Conservation (phyloP, 2,888 invertebrate species). For the Caenorhabditis sulstoni region DNA sequence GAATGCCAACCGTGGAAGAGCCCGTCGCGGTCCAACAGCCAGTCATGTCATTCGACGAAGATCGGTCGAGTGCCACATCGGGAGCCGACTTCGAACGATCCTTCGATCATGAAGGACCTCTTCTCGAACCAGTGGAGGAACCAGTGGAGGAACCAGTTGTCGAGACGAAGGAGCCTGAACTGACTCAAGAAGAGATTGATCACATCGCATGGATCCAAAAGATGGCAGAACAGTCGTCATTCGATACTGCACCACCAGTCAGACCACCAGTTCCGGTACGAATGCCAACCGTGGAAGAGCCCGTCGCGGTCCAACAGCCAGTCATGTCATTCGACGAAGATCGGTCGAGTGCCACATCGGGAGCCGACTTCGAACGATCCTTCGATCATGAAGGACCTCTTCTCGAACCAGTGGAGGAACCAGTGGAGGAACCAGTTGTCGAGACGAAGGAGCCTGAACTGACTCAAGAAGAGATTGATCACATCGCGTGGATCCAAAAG, state of each 20-base stretch:
- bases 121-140: neutral
- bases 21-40: slow-evolving; percentile 4
- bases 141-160: slow-evolving; percentile 2
- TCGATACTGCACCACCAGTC: slow-evolving; percentile 11
- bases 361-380: slow-evolving; percentile 47
- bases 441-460: slow-evolving; percentile 16
- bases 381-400: slow-evolving; percentile 9
- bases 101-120: slow-evolving; percentile 16
- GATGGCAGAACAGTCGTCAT: slow-evolving; percentile 31
- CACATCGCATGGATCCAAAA: slow-evolving; percentile 49
- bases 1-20: slow-evolving; percentile 22
- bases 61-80: slow-evolving; percentile 54
- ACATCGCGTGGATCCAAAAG: slow-evolving; percentile 51
- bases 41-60: slow-evolving; percentile 9
- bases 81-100: slow-evolving; percentile 55
- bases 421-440: neutral
- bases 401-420: neutral
- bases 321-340: slow-evolving; percentile 10
- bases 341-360: slow-evolving; percentile 52
- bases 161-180: slow-evolving; percentile 14
- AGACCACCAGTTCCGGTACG: slow-evolving; percentile 7
- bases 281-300: slow-evolving; percentile 7
- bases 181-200: slow-evolving; percentile 43
- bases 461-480: slow-evolving; percentile 52
- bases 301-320: neutral